phyloP scores from a whole-genome alignment of 2,113 vertebrate genomes.

The Forbesichthys agassizii region DNA sequence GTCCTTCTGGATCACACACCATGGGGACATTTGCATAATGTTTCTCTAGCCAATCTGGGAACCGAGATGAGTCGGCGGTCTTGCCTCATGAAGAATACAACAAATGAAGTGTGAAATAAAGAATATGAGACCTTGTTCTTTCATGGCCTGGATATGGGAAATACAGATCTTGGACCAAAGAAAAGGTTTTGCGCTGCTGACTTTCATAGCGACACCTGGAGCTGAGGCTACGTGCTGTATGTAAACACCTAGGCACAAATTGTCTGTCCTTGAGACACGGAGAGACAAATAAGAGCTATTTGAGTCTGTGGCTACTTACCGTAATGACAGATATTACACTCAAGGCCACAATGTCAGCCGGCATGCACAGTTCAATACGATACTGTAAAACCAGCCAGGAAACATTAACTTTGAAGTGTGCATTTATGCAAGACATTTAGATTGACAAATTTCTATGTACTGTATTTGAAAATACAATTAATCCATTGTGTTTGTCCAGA shows the following conservation, averaged over 20 bases:
- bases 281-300: background rate
- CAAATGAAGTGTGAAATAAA: slow-evolving; percentile 74
- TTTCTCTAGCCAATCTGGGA: slow-evolving; percentile 31
- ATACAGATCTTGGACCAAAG: slow-evolving; percentile 4
- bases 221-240: background rate
- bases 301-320: background rate
- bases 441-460: background rate
- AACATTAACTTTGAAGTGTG: background rate
- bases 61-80: slow-evolving; percentile 52
- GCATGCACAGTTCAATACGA: background rate
- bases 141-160: slow-evolving; percentile 7
- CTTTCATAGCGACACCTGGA: slow-evolving; percentile 14
- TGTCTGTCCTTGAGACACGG: background rate
- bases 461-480: slow-evolving; percentile 1
- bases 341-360: background rate
- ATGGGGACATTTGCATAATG: slow-evolving; percentile 61
- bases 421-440: slow-evolving; percentile 1
- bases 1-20: slow-evolving; percentile 27
- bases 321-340: background rate
- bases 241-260: background rate
- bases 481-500: slow-evolving; percentile 2
- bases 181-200: background rate
- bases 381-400: background rate
- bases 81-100: slow-evolving; percentile 48
- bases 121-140: slow-evolving; percentile 58